Evolutionary conservation across 2,888 invertebrate genomes (phyloP), one percentile per base, ranked within the genome.

Genomic region (Troilus luridus): DNA sequence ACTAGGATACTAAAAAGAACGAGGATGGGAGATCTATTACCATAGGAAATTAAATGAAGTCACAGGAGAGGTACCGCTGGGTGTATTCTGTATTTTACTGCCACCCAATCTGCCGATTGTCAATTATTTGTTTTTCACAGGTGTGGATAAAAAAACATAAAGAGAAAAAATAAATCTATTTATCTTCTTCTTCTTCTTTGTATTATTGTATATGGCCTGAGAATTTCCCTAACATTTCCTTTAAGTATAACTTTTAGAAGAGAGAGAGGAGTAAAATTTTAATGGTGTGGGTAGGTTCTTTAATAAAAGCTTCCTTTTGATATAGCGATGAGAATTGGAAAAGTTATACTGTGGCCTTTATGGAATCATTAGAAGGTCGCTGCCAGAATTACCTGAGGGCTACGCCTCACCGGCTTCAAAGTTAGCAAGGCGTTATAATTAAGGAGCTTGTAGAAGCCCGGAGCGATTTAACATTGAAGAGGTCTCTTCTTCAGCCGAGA

Each of bases 341-440:
- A 77, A 77, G 72, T 77, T 77, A 77, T 41, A 77, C 72, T 77
- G 72, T 2, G 72, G 72, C 41, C 72, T 77, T 77, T 77, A 41
- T 77, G 72, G 72, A 77, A 77, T 77, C 72, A 77, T 77, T 77
- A 77, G 41, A 24, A 17, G 41, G 72, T 77, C 27, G 72, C 27
- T 19, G 7, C 72, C 17, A 19, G 72, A 77, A 77, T 77, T 77
- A 77, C 72, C 72, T 77, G 27, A 14, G 41, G 72, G 72, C 72
- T 41, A 77, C 72, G 41, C 72, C 41, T 41, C 41, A 9, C 72
- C 8, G 72, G 72, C 41, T 77, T 77, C 72, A 77, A 77, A 77
- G 72, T 77, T 77, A 77, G 72, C 24, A 77, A 77, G 72, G 72
- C 72, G 72, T 77, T 77, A 77, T 77, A 77, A 77, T 77, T 77